phyloP scores from a whole-genome alignment of 35 echinoderm and acorn worm species.

The Amphiura filiformis region DNA sequence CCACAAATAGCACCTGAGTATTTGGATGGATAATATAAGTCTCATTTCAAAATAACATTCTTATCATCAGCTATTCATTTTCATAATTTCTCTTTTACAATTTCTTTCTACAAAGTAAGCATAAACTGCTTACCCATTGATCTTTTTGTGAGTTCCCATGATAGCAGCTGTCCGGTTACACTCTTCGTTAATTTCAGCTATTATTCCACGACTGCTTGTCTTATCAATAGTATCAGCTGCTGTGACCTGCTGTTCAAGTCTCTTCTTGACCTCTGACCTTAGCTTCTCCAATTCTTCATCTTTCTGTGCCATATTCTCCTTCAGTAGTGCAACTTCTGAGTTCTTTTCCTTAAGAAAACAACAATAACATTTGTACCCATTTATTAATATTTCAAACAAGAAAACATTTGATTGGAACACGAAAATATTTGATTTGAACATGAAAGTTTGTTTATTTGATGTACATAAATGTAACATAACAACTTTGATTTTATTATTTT shows the following conservation, averaged over 20 bases:
- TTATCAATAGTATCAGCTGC: constrained; percentile 18
- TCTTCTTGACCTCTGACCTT: constrained; percentile 71
- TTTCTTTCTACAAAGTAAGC: no score
- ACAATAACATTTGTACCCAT: no score
- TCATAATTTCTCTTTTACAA: no score
- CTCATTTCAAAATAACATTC: no score
- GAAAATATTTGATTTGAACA: not conserved
- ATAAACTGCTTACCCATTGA: not conserved
- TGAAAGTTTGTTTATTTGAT: no score
- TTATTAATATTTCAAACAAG: not conserved
- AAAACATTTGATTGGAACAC: not conserved
- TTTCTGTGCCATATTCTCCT: constrained; percentile 50
- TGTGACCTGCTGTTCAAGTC: constrained; percentile 46
- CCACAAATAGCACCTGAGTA: no score
- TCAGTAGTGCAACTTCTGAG: constrained; percentile 64
- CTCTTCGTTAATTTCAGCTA: constrained; percentile 84
- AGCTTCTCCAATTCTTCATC: constrained; percentile 84
- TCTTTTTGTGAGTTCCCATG: constrained; percentile 25
- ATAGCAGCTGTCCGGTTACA: constrained; percentile 65
- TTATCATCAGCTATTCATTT: no score
- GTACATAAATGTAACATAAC: no score
- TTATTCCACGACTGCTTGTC: constrained; percentile 46
- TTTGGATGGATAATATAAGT: no score
- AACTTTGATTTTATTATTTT: no score
- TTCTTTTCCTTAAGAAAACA: constrained; percentile 65